Evolutionary conservation across 2,888 invertebrate genomes (phyloP), one percentile per base, ranked within the genome.

Genomic region (Drosophila setosimentum): DNA sequence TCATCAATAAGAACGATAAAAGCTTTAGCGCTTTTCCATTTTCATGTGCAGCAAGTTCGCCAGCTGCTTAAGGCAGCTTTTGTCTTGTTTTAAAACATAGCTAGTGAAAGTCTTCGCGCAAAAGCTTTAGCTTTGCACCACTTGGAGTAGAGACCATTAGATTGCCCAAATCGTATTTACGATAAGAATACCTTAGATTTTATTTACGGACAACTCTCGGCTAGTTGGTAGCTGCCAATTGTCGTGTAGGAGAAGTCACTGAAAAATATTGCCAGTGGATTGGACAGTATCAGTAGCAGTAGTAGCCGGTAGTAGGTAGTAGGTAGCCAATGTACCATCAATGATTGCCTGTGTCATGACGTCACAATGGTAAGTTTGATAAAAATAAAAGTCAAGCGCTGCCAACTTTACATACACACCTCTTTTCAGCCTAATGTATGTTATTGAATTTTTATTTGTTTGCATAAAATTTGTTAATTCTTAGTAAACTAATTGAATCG

Each of bases 401-500:
- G 40, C 5, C 40, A 40, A 21, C 40, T 5, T 21, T 40, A 4
- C n/a, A 40, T 40, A 55, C 37, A 55, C 16, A n/a, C 21, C 24
- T 21, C 21, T 16, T 29, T 24, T 49, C 59, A 27, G n/a, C 21
- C n/a, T 7, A 33, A 35, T 51, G 51, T 21, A 51, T 21, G 60
- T 51, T 51, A 51, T 60, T 35, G 33, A 60, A 35, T 50, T 60
- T 51, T 60, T 60, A 60, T 60, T 60, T 21, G 51, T 35, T 60
- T 60, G 54, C 35, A 29, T 45, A 63, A 63, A 63, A 63, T 60
- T 60, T 60, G 51, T 60, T 54, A 51, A 29, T 60, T 10, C 27
- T 60, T 51, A 60, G 10, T 51, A 51, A 60, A 51, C 51, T 66
- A 60, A 49, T 49, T 62, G 53, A 62, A 62, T 76, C 57, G 68